A percentile compares a stretch with the other conserved stretches of the same genome.
These are phyloP conservation scores for Chelonus formosanus DNA, from an alignment of 2,888 invertebrate species.

Conservation along the genomic window DNA sequence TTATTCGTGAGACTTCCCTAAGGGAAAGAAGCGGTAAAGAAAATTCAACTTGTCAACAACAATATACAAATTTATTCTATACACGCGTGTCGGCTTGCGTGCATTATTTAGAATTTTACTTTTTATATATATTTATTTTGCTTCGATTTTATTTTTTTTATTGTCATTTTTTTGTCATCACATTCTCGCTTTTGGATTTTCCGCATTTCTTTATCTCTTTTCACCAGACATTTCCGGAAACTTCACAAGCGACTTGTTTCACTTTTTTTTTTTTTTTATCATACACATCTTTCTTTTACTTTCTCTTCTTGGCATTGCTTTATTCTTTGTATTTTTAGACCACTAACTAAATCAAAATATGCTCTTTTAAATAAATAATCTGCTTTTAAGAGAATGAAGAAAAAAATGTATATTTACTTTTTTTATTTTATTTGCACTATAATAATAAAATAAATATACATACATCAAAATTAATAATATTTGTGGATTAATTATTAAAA, in stretches of 20 bases:
- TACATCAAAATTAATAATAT: too few relatives aligned
- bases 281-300: slow-evolving; percentile 8
- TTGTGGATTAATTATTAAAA: too few relatives aligned
- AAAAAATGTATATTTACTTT: background rate
- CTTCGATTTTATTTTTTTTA: background rate
- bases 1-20: slow-evolving; percentile 32
- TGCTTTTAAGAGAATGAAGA: background rate
- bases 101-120: slow-evolving; percentile 27
- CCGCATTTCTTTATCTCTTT: slow-evolving; percentile 42
- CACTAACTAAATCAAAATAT: slow-evolving; percentile 7
- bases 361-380: background rate
- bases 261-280: slow-evolving; percentile 25
- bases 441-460: too few relatives aligned
- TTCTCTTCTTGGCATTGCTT: too few relatives aligned
- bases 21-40: slow-evolving; percentile 38
- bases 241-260: slow-evolving; percentile 25
- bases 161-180: slow-evolving; percentile 27
- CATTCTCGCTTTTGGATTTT: slow-evolving; percentile 41
- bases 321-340: background rate
- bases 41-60: slow-evolving; percentile 46
- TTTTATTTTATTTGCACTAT: background rate
- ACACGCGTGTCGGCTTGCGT: slow-evolving; percentile 43
- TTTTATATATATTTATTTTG: slow-evolving; percentile 16
- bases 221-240: slow-evolving; percentile 39
- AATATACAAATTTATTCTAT: slow-evolving; percentile 48